Evolutionary conservation across 2,888 invertebrate genomes (phyloP).

Genomic region (Mechanitis mazaeus): DNA sequence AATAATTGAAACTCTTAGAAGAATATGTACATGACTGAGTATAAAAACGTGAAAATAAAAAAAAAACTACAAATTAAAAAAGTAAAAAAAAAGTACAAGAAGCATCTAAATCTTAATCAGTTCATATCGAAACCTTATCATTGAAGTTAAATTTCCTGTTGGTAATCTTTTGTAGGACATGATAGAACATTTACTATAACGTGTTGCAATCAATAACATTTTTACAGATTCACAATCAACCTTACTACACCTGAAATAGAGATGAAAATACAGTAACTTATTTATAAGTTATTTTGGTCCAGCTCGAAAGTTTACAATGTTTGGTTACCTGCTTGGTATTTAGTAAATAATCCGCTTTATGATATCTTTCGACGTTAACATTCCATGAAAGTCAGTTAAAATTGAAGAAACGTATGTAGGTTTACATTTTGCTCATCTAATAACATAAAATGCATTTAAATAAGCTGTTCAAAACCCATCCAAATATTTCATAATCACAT

Average conservation of each 20-base stretch:
- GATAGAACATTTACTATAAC: conserved; percentile 10
- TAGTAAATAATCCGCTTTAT: conserved; percentile 3
- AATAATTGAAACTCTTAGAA: no score
- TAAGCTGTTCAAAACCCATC: background rate
- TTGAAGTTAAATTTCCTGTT: conserved; percentile 68
- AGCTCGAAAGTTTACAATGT: background rate
- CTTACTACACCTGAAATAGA: background rate
- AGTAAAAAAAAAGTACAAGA: background rate
- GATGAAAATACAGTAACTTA: background rate
- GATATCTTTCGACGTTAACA: background rate
- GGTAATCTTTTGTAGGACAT: conserved; percentile 39
- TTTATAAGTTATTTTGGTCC: background rate
- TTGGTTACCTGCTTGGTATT: conserved; percentile 6
- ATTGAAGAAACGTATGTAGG: background rate
- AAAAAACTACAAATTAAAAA: no score
- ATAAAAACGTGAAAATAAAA: no score
- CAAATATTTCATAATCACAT: conserved; percentile 2
- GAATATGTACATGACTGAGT: no score
- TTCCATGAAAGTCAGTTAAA: background rate
- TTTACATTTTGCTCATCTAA: background rate
- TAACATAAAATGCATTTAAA: background rate
- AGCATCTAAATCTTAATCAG: background rate
- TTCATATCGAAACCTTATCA: conserved; percentile 26
- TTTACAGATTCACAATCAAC: conserved; percentile 8
- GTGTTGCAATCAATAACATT: conserved; percentile 20